Conservation (phyloP, 1,140 invertebrate genomes). For the Arion vulgaris region DNA sequence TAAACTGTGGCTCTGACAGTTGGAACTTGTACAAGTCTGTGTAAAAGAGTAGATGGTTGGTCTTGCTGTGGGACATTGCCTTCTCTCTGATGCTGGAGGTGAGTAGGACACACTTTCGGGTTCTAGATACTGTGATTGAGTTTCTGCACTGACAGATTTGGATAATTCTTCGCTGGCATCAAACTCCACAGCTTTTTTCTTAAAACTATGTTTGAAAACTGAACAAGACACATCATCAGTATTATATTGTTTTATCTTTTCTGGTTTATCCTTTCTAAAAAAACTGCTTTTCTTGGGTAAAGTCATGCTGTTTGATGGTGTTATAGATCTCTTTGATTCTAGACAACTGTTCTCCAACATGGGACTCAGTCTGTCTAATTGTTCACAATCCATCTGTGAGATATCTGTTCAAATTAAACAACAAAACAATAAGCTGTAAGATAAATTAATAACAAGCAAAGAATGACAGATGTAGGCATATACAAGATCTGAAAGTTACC, state of each 20-base stretch:
- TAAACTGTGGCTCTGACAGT: not conserved
- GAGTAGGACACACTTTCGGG: not conserved
- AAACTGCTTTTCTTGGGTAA: conserved; percentile 15
- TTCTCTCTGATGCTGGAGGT: not conserved
- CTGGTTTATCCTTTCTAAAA: not conserved
- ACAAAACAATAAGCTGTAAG: not conserved
- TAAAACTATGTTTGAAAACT: not conserved
- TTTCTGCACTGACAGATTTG: not conserved
- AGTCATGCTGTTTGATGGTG: not conserved
- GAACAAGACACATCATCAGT: not conserved
- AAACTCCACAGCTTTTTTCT: not conserved
- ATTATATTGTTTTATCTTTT: too few relatives aligned
- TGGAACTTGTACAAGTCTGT: not conserved
- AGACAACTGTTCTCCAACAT: not conserved
- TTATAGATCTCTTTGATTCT: not conserved
- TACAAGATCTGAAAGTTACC: too few relatives aligned
- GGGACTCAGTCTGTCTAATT: not conserved
- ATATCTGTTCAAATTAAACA: not conserved
- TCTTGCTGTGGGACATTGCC: not conserved
- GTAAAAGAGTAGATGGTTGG: not conserved
- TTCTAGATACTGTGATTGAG: not conserved
- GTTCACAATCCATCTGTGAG: not conserved
- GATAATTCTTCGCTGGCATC: not conserved
- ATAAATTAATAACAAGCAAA: not conserved
- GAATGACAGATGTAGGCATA: not conserved